Evolutionary conservation across 2,797 vertebrate species (phyloP), one percentile per base, ranked within the genome.

Genomic region (Sebastes cheni): DNA sequence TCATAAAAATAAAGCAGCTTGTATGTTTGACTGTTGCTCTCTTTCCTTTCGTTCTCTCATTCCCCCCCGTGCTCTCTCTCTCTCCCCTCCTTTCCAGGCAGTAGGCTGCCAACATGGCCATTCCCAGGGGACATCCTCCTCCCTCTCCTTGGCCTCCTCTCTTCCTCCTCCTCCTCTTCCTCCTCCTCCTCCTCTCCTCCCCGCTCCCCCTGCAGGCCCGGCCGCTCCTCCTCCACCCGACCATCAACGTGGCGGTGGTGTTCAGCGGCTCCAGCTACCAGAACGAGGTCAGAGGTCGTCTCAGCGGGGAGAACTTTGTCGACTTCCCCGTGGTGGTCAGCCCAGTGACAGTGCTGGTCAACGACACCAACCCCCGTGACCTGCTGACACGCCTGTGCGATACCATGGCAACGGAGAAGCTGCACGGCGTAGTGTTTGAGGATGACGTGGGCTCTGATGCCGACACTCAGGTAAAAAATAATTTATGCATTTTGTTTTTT

Each of bases 391-490:
- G 96, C 60, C 96, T 99, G 79, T 99, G 98, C 1, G 71, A 97
- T 64, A 96, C 98, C 69, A 97, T 99, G 56, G 95, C 96, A 0
- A 91, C 94, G 0, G 96, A 97, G 87, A 97, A 87, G 29, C 95
- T 99, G 86, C 98, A 99, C 1, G 97, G 97, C 27, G 96, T 99
- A 2, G 93, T 99, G 90, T 99, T 99, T 4, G 98, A 99, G 91
- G 98, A 99, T 78, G 97, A 97, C 34, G 96, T 98, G 7, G 97
- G 96, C 82, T 97, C 97, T 0, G 97, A 97, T 52, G 96, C 96
- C 0, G 97, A 97, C 50, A 96, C 97, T 61, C 98, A 99, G 95
- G 94, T 94, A 82, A 84, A 82, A 84, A 46, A 59, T 4, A 2
- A 54, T 56, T 73, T 29, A 16, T 67, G 29, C 4, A 25, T 18